Conservation (phyloP, 2,797 vertebrate genomes). For the Natrix natrix region DNA sequence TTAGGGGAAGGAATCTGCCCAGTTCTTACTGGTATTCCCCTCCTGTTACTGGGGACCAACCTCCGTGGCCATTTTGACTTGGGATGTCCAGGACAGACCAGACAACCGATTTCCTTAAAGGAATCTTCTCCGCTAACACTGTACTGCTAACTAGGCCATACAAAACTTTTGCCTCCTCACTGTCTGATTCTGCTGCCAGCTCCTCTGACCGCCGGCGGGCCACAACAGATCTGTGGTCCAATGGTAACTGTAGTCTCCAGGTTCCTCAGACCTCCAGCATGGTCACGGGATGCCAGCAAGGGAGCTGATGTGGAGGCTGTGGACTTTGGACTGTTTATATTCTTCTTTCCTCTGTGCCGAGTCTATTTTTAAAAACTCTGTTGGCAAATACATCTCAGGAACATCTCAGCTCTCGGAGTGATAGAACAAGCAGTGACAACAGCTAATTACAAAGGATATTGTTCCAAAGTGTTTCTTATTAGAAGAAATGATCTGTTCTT, state of each 20-base stretch:
- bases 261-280: not conserved
- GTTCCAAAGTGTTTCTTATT: not conserved
- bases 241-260: not conserved
- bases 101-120: not conserved
- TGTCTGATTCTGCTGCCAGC: no score
- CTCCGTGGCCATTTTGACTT: no score
- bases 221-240: not conserved
- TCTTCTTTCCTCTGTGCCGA: not conserved
- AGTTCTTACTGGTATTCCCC: not conserved
- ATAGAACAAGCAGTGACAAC: not conserved
- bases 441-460: not conserved
- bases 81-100: not conserved
- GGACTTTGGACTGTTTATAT: not conserved
- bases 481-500: not conserved
- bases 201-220: no score
- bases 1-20: not conserved
- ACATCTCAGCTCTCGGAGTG: not conserved
- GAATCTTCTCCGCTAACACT: not conserved
- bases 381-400: not conserved
- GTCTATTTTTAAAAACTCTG: not conserved
- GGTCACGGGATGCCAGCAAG: not conserved
- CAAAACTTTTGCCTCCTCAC: no score
- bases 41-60: not conserved
- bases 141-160: no score
- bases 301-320: not conserved